Base-by-base conservation (phyloP, 2,797 vertebrate species). In the Galaxias olidus region DNA sequence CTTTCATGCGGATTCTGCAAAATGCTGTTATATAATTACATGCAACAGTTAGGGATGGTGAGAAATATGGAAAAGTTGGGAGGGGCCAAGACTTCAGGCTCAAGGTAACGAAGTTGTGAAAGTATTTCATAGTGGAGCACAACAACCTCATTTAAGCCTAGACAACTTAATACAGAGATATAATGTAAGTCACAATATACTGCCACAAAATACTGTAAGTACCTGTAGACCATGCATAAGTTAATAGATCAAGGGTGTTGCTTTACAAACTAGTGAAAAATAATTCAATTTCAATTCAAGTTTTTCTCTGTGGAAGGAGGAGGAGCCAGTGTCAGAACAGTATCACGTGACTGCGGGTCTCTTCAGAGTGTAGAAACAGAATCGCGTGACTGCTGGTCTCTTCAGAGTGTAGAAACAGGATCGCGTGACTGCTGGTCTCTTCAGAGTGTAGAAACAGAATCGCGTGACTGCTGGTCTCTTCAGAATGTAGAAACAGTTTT, bases 1-100 rank as follows among this genome's bases (percentile, higher is more conserved):
- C 76, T 85, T 84, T 80, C 84, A 73, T 58, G 74, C 74, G 74
- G 45, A 13, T 70, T 81, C 72, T 67, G 67, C 59, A 67, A 61
- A 58, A 64, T 58, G 56, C 41, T 63, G 71, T 78, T 82, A 66
- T 70, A 82, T 84, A 63, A 74, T 59, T 74, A 52, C 67, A 61
- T 60, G 64, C 62, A 77, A 66, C 55, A 71, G 30, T 57, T 56
- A 11, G 30, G 13, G 40, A 42, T n/a, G n/a, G n/a, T n/a, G n/a
- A n/a, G n/a, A n/a, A n/a, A n/a, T n/a, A n/a, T n/a, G n/a, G n/a
- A n/a, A n/a, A n/a, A n/a, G n/a, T n/a, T n/a, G 12, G 12, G 47
- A 14, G 12, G 5, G 47, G 47, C 4, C 9, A 14, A 8, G 4
- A 4, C 11, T 12, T 48, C 10, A 4, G 47, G 47, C 47, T 14